Evolutionary conservation across 2,113 vertebrate genomes (phyloP), one percentile per base, ranked within the genome.

Genomic region (Vulpes vulpes): DNA sequence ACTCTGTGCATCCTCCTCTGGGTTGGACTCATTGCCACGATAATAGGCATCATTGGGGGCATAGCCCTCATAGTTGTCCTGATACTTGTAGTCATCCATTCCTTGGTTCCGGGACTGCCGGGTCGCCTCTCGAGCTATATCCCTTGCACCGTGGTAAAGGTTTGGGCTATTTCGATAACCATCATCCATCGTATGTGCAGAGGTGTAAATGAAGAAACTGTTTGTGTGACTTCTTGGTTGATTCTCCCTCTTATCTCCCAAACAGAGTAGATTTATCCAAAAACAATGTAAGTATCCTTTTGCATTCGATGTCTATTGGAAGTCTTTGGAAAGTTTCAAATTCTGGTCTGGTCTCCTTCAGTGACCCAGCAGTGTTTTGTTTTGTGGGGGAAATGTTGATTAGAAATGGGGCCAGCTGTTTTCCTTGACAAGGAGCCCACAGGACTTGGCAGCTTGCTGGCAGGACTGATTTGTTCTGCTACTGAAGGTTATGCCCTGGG

Each of bases 1-100:
- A 0, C 99, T 99, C 91, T 99, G 99, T 0, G 99, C 99, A 15
- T 99, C 99, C 93, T 99, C 99, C 3, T 99, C 99, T 17, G 98
- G 99, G 22, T 98, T 96, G 1, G 99, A 99, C 94, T 99, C 99
- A 7, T 99, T 98, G 76, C 98, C 94, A 51, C 98, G 99, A 96
- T 99, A 99, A 89, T 99, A 99, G 59, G 97, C 74, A 0, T 99
- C 99, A 3, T 98, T 98, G 76, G 99, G 93, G 22, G 96, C 49
- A 0, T 99, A 99, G 8, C 99, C 99, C 88, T 99, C 99, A 0
- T 99, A 99, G 94, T 98, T 99, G 71, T 99, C 99, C 89, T 98
- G 99, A 59, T 99, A 99, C 64, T 96, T 98, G 94, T 99, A 99
- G 87, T 98, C 98, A 96, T 98, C 99, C 55, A 98, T 98, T 8